Conservation (phyloP, 2,797 vertebrate genomes). For the Lerista edwardsae region DNA sequence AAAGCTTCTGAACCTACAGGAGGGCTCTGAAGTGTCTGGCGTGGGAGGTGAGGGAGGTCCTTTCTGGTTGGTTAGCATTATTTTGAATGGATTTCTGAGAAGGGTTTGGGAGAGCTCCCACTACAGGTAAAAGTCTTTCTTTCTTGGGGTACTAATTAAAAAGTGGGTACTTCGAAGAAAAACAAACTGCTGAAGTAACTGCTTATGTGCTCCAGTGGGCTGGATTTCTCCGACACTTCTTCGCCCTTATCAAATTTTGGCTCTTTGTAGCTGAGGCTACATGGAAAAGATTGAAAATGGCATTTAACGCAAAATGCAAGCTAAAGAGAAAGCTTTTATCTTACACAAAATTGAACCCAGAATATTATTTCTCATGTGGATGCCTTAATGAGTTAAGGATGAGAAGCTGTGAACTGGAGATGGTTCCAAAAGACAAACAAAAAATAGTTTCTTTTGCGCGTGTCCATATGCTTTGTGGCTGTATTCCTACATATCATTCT, state of each 20-base stretch:
- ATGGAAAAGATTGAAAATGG: neutral
- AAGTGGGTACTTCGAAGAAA: neutral
- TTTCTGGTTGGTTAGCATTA: neutral
- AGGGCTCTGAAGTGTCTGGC: neutral
- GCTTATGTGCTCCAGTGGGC: accelerated
- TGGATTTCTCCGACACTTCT: slow-evolving; percentile 2
- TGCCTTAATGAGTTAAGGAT: neutral
- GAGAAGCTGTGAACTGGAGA: slow-evolving; percentile 5
- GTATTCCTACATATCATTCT: neutral
- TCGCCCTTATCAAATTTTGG: neutral
- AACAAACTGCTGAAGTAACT: neutral
- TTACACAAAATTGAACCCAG: neutral
- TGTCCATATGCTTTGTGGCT: neutral
- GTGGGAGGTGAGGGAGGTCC: neutral
- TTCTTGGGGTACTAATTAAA: slow-evolving; percentile 10
- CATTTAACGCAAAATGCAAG: neutral
- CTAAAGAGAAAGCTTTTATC: neutral
- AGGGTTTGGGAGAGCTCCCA: neutral
- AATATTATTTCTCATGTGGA: slow-evolving; percentile 29
- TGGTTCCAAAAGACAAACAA: neutral
- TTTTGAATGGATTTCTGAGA: slow-evolving; percentile 4
- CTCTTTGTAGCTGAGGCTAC: neutral
- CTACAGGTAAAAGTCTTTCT: neutral
- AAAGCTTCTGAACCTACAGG: neutral
- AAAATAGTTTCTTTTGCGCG: neutral